Conservation (phyloP, 2,888 invertebrate genomes). For the Dasypolia templi region DNA sequence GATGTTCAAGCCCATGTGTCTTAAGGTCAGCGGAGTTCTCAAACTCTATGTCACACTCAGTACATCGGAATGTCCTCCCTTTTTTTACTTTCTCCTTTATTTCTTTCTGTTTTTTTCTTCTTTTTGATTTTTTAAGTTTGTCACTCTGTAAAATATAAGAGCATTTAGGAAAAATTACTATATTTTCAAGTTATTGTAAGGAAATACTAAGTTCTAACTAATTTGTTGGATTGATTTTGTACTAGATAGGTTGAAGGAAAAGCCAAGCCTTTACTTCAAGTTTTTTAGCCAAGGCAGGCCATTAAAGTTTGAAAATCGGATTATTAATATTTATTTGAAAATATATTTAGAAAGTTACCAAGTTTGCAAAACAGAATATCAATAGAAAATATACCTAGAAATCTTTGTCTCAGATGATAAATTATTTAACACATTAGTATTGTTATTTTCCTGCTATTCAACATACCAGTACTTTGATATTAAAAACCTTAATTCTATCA, state of each 20-base stretch:
- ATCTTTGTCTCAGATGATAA: background rate
- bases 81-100: slow-evolving; percentile 43
- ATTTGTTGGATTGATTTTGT: background rate
- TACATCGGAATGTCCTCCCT: slow-evolving; percentile 52
- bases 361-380: background rate
- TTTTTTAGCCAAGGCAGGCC: too few relatives aligned
- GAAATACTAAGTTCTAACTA: background rate
- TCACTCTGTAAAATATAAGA: slow-evolving; percentile 42
- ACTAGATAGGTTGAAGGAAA: background rate
- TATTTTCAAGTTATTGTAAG: too few relatives aligned
- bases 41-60: slow-evolving; percentile 63
- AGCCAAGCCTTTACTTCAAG: background rate
- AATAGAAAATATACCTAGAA: background rate
- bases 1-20: slow-evolving; percentile 69
- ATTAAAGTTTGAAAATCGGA: too few relatives aligned
- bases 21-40: slow-evolving; percentile 60
- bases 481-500: background rate
- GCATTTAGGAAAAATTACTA: background rate
- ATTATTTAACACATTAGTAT: slow-evolving; percentile 1
- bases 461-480: background rate
- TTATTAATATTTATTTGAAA: too few relatives aligned
- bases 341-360: too few relatives aligned
- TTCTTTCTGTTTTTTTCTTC: slow-evolving; percentile 43
- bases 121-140: slow-evolving; percentile 50
- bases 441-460: background rate